A percentile compares a stretch with the other conserved stretches of the same genome.
Evolutionary conservation across 2,888 invertebrate species (phyloP).

Genomic region (Chloroclystis v-ata): DNA sequence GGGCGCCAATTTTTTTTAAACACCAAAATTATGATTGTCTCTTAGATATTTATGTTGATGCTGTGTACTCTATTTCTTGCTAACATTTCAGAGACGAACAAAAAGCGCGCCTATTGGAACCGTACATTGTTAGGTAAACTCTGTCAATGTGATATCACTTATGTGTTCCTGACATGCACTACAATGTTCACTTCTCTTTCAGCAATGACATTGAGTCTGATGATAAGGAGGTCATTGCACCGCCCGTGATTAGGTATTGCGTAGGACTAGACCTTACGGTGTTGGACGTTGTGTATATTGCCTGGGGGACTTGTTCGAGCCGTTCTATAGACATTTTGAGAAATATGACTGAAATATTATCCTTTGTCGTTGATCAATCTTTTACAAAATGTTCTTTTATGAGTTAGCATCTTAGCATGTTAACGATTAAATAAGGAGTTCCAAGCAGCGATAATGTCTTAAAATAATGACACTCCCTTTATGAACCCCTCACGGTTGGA

Average conservation of each 20-base stretch:
- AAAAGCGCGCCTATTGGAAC: conserved; percentile 46
- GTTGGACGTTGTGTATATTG: conserved; percentile 36
- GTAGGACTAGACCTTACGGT: conserved; percentile 32
- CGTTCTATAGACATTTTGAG: conserved; percentile 13
- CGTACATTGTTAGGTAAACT: conserved; percentile 62
- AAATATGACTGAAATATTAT: too few species aligned
- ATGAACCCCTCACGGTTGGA: too few species aligned
- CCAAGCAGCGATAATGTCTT: too few species aligned
- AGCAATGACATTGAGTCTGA: conserved; percentile 66
- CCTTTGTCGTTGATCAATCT: neutral
- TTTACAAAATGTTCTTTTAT: neutral
- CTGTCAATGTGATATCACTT: conserved; percentile 24
- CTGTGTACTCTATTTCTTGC: conserved; percentile 26
- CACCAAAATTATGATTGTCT: conserved; percentile 2
- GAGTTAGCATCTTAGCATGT: too few species aligned
- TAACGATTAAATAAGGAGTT: too few species aligned
- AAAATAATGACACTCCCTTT: too few species aligned
- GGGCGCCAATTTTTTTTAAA: too few species aligned
- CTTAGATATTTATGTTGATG: conserved; percentile 17
- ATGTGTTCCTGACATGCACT: conserved; percentile 43
- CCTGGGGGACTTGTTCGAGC: conserved; percentile 20
- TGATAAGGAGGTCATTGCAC: conserved; percentile 48
- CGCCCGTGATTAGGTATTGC: conserved; percentile 65
- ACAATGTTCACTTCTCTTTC: conserved; percentile 58
- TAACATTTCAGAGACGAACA: conserved; percentile 57